Evolutionary conservation across 2,888 invertebrate species (phyloP).

Genomic region (Oscheius onirici): DNA sequence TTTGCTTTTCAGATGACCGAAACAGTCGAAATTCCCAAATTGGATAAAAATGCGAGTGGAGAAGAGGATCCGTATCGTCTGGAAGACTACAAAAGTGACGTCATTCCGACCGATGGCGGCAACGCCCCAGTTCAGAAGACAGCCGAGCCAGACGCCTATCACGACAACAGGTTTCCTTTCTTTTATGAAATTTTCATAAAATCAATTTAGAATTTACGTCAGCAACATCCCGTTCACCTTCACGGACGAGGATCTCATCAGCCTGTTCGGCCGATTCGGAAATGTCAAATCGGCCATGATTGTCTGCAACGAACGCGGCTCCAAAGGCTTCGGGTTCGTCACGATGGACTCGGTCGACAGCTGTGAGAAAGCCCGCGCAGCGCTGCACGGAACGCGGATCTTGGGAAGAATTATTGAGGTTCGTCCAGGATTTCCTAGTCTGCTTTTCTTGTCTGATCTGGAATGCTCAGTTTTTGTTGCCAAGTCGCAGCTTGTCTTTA

Average conservation of each 20-base stretch:
- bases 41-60: background rate
- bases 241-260: constrained; percentile 43
- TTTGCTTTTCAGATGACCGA: constrained; percentile 5
- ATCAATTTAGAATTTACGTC: constrained; percentile 43
- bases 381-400: constrained; percentile 45
- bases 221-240: constrained; percentile 57
- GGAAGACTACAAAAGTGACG: constrained; percentile 2
- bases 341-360: constrained; percentile 47
- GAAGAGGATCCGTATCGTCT: constrained; percentile 19
- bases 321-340: constrained; percentile 55
- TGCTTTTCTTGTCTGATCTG: background rate
- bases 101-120: constrained; percentile 10
- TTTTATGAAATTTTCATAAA: background rate
- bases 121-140: constrained; percentile 19
- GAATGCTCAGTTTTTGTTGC: too few species aligned
- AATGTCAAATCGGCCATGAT: constrained; percentile 46
- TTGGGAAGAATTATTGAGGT: constrained; percentile 52
- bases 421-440: background rate
- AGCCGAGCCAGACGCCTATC: constrained; percentile 12
- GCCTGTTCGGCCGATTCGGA: constrained; percentile 49
- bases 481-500: too few species aligned
- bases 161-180: constrained; percentile 18
- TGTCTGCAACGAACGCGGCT: constrained; percentile 51
- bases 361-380: constrained; percentile 44
- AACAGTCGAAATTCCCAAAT: background rate